Evolutionary conservation across 2,888 invertebrate genomes (phyloP), one percentile per base, ranked within the genome.

Genomic region (Drosophila prostipennis): DNA sequence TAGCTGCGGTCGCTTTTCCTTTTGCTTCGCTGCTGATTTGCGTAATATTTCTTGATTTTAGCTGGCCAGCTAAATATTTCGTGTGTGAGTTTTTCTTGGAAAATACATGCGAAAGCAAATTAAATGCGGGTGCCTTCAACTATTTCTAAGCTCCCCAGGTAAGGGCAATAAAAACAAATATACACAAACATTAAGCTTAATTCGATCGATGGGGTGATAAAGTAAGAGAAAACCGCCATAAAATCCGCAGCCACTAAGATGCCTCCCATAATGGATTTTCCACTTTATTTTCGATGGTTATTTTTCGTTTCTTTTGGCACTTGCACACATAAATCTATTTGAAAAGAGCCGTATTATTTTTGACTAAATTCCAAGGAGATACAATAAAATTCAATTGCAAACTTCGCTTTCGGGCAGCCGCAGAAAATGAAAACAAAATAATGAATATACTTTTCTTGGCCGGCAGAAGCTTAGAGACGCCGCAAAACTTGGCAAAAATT

Each of bases 311-410:
- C 16, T 40, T 2, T 73, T 72, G 72, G 74, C 72, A 73, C 23
- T 73, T 13, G 36, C 48, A 40, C 11, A 49, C 65, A 49, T 40
- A 55, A 46, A 79, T 70, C 74, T 75, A 56, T 80, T 67, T 48
- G 34, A 39, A 37, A 48, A 48, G 48, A 39, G 36, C 48, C 52
- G 65, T 76, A 76, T 71, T 65, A 75, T 76, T 71, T 75, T 76
- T 71, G 76, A 65, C 70, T 70, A 68, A 73, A 80, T 73, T 71
- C 72, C 84, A 87, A 78, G 73, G 58, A 64, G 71, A 72, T 70
- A 76, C 76, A 80, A 84, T 84, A 84, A 87, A 87, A 86, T 89
- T 86, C 85, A 86, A 85, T 87, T 89, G 85, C 46, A 57, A 86
- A 86, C 64, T 89, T 81, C 71, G 78, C 75, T 72, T 56, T 58